Evolutionary conservation across 2,888 invertebrate genomes (phyloP), one percentile per base, ranked within the genome.

Genomic region (Dasypolia templi): DNA sequence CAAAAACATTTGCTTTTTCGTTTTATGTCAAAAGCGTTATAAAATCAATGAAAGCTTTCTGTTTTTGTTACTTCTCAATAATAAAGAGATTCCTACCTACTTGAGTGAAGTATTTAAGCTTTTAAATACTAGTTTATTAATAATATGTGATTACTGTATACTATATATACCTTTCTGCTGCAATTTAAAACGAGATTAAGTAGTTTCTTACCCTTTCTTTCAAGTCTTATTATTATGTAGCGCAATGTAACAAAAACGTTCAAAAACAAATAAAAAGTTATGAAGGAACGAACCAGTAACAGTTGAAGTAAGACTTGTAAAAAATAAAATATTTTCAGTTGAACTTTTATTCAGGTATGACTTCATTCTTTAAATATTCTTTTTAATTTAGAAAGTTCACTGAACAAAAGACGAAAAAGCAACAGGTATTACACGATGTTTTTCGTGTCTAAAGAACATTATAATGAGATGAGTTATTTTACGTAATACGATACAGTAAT

Each of bases 251-350:
- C 42, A 59, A 58, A 79, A 66, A 79, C 66, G 51, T 66, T 59
- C 5, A 56, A 71, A 69, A 75, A 56, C 44, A 70, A 76, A 67
- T 64, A 29, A 51, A 69, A 79, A 76, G 59, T 72, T 83, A 76
- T 70, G 61, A 80, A 72, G 61, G 59, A 83, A 83, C 81, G n/a
- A n/a, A 64, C 66, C 46, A 76, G 72, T 58, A 35, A 72, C 70
- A 79, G 74, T 74, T 44, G 56, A 76, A 76, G n/a, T n/a, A 58
- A 67, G 66, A 64, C 58, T 62, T 71, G 59, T 12, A 44, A 56
- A 82, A 78, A 72, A 51, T 12, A 56, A 75, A 75, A 75, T 65
- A 67, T 75, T 79, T 78, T 72, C 51, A 39, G 73, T 66, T 51
- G n/a, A 51, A 66, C 26, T 69, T 70, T 80, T 67, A 70, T 64